Percentiles rank a stretch among this genome's conserved stretches.
Evolutionary conservation across 2,113 vertebrate genomes (phyloP).

Genomic region (Microcebus tavaratra): DNA sequence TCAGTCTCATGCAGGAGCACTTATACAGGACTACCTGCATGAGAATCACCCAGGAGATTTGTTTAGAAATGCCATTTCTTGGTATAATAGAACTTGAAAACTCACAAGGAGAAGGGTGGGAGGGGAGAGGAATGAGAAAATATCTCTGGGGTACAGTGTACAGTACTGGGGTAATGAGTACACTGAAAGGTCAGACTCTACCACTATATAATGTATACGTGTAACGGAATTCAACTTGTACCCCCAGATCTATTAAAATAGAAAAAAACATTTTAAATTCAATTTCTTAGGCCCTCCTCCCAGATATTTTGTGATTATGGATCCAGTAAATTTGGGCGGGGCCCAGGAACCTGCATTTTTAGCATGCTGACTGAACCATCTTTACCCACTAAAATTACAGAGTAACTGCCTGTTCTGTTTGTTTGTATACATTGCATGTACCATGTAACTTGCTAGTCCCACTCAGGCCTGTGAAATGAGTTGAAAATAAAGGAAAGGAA

Average conservation of each 20-base stretch:
- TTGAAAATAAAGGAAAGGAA: slow-evolving; percentile 22
- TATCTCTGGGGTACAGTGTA: too few relatives aligned
- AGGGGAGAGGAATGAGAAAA: too few relatives aligned
- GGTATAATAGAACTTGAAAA: too few relatives aligned
- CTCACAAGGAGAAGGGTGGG: too few relatives aligned
- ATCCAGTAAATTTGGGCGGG: not conserved
- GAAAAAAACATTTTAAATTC: not conserved
- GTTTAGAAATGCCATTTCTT: not conserved
- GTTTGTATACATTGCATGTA: not conserved
- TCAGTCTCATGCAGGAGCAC: not conserved
- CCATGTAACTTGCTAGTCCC: not conserved
- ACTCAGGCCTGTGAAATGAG: not conserved
- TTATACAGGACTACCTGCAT: not conserved
- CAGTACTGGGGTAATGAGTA: too few relatives aligned
- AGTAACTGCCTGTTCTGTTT: not conserved
- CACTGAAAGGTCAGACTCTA: too few relatives aligned
- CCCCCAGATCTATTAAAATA: too few relatives aligned
- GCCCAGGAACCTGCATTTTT: not conserved
- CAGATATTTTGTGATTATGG: slow-evolving; percentile 2
- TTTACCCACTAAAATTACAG: not conserved
- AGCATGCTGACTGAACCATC: not conserved
- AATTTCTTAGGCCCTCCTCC: not conserved
- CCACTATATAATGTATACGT: too few relatives aligned
- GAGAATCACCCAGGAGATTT: not conserved
- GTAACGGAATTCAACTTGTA: too few relatives aligned